Evolutionary conservation across 64 coral and sea anemone species (phyloP).

Genomic region (Pachyseris speciosa): DNA sequence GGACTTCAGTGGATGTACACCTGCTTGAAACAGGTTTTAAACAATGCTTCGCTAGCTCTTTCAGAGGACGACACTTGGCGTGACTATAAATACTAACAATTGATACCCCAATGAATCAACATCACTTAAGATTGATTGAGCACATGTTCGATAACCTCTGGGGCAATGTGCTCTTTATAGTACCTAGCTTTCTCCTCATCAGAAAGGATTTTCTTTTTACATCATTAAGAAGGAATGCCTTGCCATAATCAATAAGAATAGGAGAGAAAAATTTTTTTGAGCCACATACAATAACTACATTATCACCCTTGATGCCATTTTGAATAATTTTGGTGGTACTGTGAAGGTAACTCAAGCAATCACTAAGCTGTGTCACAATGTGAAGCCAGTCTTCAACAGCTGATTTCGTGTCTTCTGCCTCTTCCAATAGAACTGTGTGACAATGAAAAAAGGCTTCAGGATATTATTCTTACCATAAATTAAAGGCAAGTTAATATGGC

Average conservation of each 20-base stretch:
- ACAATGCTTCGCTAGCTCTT: slow-evolving; percentile 30
- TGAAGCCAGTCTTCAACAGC: slow-evolving; percentile 51
- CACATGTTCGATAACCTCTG: slow-evolving; percentile 50
- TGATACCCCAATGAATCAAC: slow-evolving; percentile 29
- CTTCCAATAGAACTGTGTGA: slow-evolving; percentile 41
- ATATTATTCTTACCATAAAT: slow-evolving; percentile 41
- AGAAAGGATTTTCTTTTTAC: slow-evolving; percentile 57
- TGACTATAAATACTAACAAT: slow-evolving; percentile 40
- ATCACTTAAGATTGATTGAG: slow-evolving; percentile 54
- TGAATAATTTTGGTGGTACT: slow-evolving; percentile 41
- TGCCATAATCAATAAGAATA: slow-evolving; percentile 58
- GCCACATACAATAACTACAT: slow-evolving; percentile 29
- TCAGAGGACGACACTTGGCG: slow-evolving; percentile 20
- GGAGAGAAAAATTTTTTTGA: not conserved
- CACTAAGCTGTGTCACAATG: slow-evolving; percentile 47
- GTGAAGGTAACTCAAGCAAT: slow-evolving; percentile 51
- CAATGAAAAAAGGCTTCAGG: slow-evolving; percentile 4
- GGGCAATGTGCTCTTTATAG: slow-evolving; percentile 56
- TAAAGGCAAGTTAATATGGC: slow-evolving; percentile 37
- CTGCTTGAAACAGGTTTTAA: slow-evolving; percentile 14
- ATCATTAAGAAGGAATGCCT: slow-evolving; percentile 38
- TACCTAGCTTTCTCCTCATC: slow-evolving; percentile 23
- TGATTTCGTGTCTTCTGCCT: not conserved
- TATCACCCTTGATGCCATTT: slow-evolving; percentile 74
- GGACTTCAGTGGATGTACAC: slow-evolving; percentile 20